These are phyloP conservation scores for Helobdella robusta DNA, from an alignment of 2,888 invertebrate genomes.

Conservation along the genomic window DNA sequence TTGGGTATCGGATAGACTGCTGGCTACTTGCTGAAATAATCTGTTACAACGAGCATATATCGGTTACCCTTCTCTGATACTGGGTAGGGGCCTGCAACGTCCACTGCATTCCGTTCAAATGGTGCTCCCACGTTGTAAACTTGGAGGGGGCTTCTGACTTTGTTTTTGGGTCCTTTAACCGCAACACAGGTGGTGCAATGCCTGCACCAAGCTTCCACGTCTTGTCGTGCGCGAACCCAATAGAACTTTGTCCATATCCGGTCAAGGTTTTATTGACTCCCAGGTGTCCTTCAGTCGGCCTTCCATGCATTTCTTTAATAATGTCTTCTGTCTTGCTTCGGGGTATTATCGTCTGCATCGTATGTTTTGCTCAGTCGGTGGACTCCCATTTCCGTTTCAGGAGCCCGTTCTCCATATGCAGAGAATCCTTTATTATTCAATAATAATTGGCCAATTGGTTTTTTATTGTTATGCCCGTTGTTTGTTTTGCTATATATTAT, in stretches of 20 bases:
- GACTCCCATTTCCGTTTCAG: too few relatives aligned
- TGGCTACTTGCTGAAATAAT: background rate
- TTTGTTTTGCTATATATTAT: too few relatives aligned
- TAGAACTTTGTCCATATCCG: too few relatives aligned
- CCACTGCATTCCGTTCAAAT: background rate
- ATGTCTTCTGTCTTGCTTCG: too few relatives aligned
- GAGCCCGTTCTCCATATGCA: too few relatives aligned
- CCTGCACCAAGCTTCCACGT: background rate
- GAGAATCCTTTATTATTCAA: too few relatives aligned
- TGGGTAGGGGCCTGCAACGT: background rate
- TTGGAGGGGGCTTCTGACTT: background rate
- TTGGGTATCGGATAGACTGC: background rate
- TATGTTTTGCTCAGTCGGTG: too few relatives aligned
- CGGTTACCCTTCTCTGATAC: background rate
- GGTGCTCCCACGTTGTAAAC: background rate
- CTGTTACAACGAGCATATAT: background rate
- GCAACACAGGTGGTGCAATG: background rate
- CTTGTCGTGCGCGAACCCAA: background rate
- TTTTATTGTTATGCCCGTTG: too few relatives aligned
- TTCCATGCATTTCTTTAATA: background rate
- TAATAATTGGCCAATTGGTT: too few relatives aligned
- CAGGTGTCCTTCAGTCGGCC: slow-evolving; percentile 6
- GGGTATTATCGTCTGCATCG: too few relatives aligned
- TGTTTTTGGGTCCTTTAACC: background rate
- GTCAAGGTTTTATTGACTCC: background rate